These are phyloP conservation scores for Heliconius nattereri DNA, from an alignment of 1,140 invertebrate genomes.

Conservation along the genomic window DNA sequence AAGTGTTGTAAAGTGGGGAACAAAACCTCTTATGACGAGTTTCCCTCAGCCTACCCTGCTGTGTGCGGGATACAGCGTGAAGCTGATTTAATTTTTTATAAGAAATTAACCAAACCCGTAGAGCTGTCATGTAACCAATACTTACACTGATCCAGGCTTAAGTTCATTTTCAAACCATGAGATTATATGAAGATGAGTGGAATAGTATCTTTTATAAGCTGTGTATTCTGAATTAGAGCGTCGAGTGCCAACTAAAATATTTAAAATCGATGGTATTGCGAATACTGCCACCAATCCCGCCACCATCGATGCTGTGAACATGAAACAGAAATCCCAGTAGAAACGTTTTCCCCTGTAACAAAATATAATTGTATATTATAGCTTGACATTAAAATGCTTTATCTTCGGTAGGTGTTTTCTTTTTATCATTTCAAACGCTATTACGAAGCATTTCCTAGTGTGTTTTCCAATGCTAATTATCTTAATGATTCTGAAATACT, in stretches of 20 bases:
- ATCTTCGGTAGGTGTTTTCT: too few species aligned
- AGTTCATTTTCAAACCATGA: conserved; percentile 88
- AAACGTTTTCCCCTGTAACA: conserved; percentile 84
- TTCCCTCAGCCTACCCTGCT: too few species aligned
- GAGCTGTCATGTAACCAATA: too few species aligned
- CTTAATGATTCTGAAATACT: conserved; percentile 8
- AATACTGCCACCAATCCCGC: conserved; percentile 84
- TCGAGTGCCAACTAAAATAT: conserved; percentile 84
- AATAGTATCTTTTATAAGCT: conserved; percentile 89
- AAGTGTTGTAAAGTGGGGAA: too few species aligned
- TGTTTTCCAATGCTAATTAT: neutral
- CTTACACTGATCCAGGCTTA: conserved; percentile 80
- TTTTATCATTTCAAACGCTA: too few species aligned
- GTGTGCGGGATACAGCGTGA: too few species aligned
- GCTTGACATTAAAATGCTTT: too few species aligned
- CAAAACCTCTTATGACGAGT: too few species aligned
- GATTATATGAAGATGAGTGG: conserved; percentile 86
- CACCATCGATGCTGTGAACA: conserved; percentile 83
- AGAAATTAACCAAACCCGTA: too few species aligned
- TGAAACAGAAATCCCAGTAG: conserved; percentile 83
- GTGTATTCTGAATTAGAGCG: conserved; percentile 83
- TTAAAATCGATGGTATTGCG: conserved; percentile 84
- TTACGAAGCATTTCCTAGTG: too few species aligned
- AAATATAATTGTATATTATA: neutral
- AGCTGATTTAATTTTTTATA: too few species aligned